Conservation (phyloP, 1,140 invertebrate genomes). For the Drosophila miranda region DNA sequence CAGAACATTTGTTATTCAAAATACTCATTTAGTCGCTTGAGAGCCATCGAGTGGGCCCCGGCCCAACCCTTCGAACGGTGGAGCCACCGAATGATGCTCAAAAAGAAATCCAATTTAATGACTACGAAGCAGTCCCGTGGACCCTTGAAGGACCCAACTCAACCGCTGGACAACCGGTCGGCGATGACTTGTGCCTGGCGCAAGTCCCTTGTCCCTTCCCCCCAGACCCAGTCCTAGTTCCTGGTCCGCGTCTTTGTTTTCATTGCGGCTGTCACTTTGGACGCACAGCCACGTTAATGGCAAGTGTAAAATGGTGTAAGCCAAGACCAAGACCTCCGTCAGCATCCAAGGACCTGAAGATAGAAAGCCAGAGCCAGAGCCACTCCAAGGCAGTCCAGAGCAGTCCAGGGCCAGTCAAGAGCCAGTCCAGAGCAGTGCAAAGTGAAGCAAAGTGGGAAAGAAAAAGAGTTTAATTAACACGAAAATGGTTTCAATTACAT, state of each 20-base stretch:
- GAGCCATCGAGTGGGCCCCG: background rate
- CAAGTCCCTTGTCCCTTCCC: no score
- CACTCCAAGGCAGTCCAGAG: constrained; percentile 9
- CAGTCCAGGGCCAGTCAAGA: no score
- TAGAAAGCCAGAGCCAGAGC: background rate
- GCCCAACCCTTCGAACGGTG: constrained; percentile 44
- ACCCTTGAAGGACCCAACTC: constrained; percentile 48
- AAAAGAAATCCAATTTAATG: constrained; percentile 77
- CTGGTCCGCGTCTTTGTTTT: constrained; percentile 69
- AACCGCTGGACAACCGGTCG: constrained; percentile 22
- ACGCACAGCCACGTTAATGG: constrained; percentile 73
- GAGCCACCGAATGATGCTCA: constrained; percentile 31
- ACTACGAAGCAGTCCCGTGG: constrained; percentile 46
- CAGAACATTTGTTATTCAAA: constrained; percentile 59
- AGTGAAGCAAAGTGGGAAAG: constrained; percentile 37
- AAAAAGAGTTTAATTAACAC: constrained; percentile 80
- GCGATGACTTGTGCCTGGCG: constrained; percentile 60
- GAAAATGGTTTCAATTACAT: constrained; percentile 81
- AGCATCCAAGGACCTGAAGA: constrained; percentile 14
- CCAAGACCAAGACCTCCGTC: constrained; percentile 50
- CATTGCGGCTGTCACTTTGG: constrained; percentile 78
- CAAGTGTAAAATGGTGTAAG: constrained; percentile 80
- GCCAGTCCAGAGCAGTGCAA: constrained; percentile 7
- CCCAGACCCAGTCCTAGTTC: background rate
- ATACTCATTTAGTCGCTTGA: constrained; percentile 40